A percentile compares a stretch with the other conserved stretches of the same genome.
phyloP scores from a whole-genome alignment of 2,797 vertebrate genomes.

The Heteromormyrus szaboi region DNA sequence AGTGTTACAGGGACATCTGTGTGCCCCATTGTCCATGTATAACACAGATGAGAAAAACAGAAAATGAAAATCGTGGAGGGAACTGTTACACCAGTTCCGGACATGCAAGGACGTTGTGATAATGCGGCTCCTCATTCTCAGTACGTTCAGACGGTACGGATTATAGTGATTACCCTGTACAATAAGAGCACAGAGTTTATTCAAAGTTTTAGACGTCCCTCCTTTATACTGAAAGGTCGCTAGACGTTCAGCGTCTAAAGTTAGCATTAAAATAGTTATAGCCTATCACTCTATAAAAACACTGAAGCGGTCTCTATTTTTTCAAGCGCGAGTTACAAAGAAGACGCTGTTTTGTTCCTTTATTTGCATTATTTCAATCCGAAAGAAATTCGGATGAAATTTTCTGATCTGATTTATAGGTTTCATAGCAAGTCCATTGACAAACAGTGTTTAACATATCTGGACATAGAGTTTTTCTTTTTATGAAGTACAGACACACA shows the following conservation, averaged over 20 bases:
- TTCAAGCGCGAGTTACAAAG: not conserved
- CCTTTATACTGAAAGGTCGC: not conserved
- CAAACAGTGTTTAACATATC: not conserved
- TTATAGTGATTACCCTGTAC: not conserved
- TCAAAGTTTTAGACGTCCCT: not conserved
- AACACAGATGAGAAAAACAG: not conserved
- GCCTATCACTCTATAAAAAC: not conserved
- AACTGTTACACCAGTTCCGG: not conserved
- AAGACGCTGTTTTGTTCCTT: not conserved
- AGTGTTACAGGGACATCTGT: not conserved
- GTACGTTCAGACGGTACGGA: not conserved
- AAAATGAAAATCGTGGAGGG: not conserved
- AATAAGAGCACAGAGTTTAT: not conserved
- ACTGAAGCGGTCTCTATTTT: not conserved
- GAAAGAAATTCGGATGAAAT: not conserved
- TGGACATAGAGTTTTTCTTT: not conserved
- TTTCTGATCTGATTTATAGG: not conserved
- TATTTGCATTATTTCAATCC: not conserved
- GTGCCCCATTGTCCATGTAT: not conserved
- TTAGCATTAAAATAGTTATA: not conserved
- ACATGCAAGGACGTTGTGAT: conserved; percentile 4
- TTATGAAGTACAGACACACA: not conserved
- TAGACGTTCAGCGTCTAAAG: not conserved
- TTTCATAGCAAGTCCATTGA: not conserved
- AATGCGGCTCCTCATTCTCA: not conserved